Base-by-base conservation (phyloP, 2,797 vertebrate species). In the Amphiprion clarkii region DNA sequence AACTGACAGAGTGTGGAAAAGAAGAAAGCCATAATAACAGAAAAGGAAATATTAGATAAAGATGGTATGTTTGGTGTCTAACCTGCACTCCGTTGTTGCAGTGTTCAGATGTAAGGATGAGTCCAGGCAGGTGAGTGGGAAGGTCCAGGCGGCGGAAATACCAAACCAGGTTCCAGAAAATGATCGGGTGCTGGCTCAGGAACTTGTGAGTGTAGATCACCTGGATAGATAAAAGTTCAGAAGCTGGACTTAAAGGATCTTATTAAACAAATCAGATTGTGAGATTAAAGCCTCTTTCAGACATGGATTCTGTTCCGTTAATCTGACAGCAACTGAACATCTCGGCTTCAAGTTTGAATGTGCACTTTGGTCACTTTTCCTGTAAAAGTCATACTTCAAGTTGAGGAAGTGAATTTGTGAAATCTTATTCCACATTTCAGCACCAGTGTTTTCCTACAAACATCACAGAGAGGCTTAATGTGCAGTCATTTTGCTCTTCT, bases 101-200 rank as follows among this genome's bases (percentile, higher is more conserved):
- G 91, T 99, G 97, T 75, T 99, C 97, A 7, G 98, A 99, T 49
- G 96, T 97, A 0, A 99, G 93, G 86, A 99, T 98, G 81, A 99
- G 97, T 44, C 97, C 98, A 1, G 98, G 97, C 21, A 99, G 92
- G 85, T 97, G 96, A 91, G 95, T 97, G 78, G 96, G 97, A 78
- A 99, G 94, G 84, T 99, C 98, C 87, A 99, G 83, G 23, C 98
- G 96, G 11, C 92, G 96, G 90, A 99, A 99, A 94, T 99, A 99
- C 97, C 97, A 99, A 49, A 99, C 95, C 54, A 99, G 92, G 89
- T 99, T 99, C 98, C 98, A 99, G 93, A 99, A 99, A 86, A 99
- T 97, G 82, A 99, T 99, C 2, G 98, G 98, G 80, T 99, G 98
- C 88, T 99, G 97, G 92, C 96, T 98, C 86, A 99, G 98, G 90